Conservation (phyloP, 2,888 invertebrate species). For the Isotomurus palustris region DNA sequence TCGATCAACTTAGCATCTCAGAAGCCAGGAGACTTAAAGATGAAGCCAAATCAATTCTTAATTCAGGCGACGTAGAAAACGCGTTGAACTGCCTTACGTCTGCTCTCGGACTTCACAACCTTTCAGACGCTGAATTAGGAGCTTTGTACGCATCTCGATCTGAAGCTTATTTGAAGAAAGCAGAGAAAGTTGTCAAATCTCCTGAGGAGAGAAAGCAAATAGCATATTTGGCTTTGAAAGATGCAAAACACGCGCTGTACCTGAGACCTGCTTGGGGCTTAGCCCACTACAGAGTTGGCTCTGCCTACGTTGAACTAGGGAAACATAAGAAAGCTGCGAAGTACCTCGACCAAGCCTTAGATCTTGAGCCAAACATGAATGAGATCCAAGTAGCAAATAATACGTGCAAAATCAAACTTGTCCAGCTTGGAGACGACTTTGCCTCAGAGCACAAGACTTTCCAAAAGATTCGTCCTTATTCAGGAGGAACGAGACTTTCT, state of each 20-base stretch:
- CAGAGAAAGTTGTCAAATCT: constrained; percentile 4
- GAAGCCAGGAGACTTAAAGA: constrained; percentile 27
- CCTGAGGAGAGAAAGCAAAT: constrained; percentile 16
- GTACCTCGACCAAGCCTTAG: constrained; percentile 34
- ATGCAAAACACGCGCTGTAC: constrained; percentile 29
- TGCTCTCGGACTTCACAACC: constrained; percentile 16
- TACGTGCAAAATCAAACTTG: constrained; percentile 22
- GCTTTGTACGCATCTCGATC: constrained; percentile 24
- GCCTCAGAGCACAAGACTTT: constrained; percentile 24
- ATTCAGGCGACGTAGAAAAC: constrained; percentile 15
- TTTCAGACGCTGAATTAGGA: constrained; percentile 29
- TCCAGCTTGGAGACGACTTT: constrained; percentile 29
- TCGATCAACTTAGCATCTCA: constrained; percentile 12
- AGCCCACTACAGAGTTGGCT: constrained; percentile 32
- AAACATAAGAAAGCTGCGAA: constrained; percentile 33
- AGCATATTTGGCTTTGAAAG: constrained; percentile 28
- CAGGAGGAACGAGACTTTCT: constrained; percentile 26
- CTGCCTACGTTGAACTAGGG: constrained; percentile 29
- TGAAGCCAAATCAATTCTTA: constrained; percentile 20
- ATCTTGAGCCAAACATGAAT: constrained; percentile 30
- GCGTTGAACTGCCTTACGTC: constrained; percentile 20
- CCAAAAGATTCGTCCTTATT: constrained; percentile 7
- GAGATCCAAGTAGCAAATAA: constrained; percentile 30
- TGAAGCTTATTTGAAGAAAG: constrained; percentile 28
- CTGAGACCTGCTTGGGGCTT: constrained; percentile 33